Evolutionary conservation across 2,113 vertebrate species (phyloP), one percentile per base, ranked within the genome.

Genomic region (Sula dactylatra): DNA sequence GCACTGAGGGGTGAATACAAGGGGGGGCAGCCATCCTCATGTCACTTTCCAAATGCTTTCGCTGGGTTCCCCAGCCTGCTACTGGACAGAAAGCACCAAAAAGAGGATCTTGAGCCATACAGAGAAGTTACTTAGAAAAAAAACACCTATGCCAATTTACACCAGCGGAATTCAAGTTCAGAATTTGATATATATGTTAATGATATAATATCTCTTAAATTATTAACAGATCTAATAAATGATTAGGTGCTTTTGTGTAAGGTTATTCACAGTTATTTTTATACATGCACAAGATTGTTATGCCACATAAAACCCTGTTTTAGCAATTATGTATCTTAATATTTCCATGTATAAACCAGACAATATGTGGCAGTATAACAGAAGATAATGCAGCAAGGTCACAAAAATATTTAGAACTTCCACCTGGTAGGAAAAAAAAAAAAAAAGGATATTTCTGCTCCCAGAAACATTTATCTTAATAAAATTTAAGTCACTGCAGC

Each of bases 161-260:
- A 84, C 6, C 34, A 66, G 16, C 31, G 83, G n/a, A 61, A 73
- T 83, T 40, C 40, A 34, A 42, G 16, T 40, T 80, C 36, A 40
- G 27, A 79, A 58, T 81, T 56, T 49, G 6, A 54, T 24, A 8
- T 34, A 78, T 36, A 9, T 44, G 22, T 49, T 5, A 50, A 82
- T 50, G 20, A 85, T 26, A 38, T 40, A 85, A 71, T 52, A 31
- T 18, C 5, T 59, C 47, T 66, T 36, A 40, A 40, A 54, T 49
- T 16, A n/a, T 56, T 73, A 69, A 62, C 54, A 38, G 40, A 71
- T 58, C 27, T 62, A 64, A 49, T 27, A 83, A 82, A 72, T 18
- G 0, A 69, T 42, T 38, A 49, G 22, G 29, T 77, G 18, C 1
- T 78, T 77, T 47, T 18, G 31, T 0, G 0, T 83, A 66, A 73